A percentile compares a stretch with the other conserved stretches of the same genome.
phyloP scores from a whole-genome alignment of 2,113 vertebrate species.

The Mustela lutreola region DNA sequence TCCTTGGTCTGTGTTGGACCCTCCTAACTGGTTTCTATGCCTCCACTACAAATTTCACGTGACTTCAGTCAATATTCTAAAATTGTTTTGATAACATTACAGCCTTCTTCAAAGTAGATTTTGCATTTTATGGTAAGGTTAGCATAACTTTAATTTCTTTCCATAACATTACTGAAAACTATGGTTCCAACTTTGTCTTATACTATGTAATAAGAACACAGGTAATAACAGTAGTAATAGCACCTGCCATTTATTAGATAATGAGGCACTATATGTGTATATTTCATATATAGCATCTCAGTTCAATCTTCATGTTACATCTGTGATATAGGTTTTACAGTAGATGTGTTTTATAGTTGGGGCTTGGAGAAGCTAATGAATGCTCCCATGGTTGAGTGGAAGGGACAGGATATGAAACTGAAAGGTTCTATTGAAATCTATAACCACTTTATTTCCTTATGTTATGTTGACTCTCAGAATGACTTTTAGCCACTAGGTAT shows the following conservation, averaged over 20 bases:
- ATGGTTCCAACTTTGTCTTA: background rate
- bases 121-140: background rate
- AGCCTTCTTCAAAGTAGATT: constrained; percentile 8
- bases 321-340: background rate
- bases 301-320: background rate
- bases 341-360: background rate
- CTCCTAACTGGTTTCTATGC: background rate
- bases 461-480: background rate
- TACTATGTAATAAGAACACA: background rate
- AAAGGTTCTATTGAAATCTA: background rate
- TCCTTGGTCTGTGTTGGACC: background rate
- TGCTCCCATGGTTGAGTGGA: background rate
- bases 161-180: background rate
- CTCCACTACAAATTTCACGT: background rate
- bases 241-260: background rate
- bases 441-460: background rate
- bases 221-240: background rate
- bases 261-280: background rate
- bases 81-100: background rate
- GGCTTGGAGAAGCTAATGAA: background rate
- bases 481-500: background rate
- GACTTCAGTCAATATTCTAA: background rate
- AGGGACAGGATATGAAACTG: background rate
- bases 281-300: background rate
- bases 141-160: background rate